Base-by-base conservation (phyloP, 2,888 invertebrate species). In the Netelia virgata region DNA sequence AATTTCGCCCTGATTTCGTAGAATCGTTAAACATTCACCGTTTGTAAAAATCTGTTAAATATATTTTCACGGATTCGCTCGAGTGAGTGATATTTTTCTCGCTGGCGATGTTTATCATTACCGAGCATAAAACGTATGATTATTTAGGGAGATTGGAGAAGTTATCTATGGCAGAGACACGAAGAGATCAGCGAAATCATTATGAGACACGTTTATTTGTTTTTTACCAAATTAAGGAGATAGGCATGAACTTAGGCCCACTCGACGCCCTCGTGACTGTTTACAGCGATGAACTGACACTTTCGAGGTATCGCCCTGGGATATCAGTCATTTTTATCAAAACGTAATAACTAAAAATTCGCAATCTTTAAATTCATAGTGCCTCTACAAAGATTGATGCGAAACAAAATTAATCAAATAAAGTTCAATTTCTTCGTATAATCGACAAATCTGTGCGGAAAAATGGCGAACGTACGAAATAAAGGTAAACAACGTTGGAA, bases 401-500 rank as follows among this genome's bases (percentile, higher is more conserved):
- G 23, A 36, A 18, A 47, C 10, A 47, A 63, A 55, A 23, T 57
- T 53, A 47, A 1, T 47, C 18, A 1, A 14, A 5, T 28, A 59
- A 63, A 55, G 14, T 47, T 43, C 5, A 23, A 79, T 72, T 47
- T 28, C 28, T 16, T 53, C 14, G n/a, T 66, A 18, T 18, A 16
- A 53, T 14, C 16, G 11, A n/a, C 8, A 53, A 57, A 57, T 18
- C 14, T 14, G 9, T 18, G 20, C n/a, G 18, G 8, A 57, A 57
- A 20, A 63, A 84, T 84, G 84, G 72, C 76, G 16, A 76, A 80
- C 50, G 66, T 43, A 66, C 66, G 20, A 53, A 59, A 41, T 50
- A 36, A 36, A 20, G 69, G 84, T 84, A 77, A 41, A 68, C 18
- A 63, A 69, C 68, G 66, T 68, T 20, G 11, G 1, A 66, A 41